Evolutionary conservation across 2,888 invertebrate species (phyloP).

Genomic region (Callosobruchus maculatus): DNA sequence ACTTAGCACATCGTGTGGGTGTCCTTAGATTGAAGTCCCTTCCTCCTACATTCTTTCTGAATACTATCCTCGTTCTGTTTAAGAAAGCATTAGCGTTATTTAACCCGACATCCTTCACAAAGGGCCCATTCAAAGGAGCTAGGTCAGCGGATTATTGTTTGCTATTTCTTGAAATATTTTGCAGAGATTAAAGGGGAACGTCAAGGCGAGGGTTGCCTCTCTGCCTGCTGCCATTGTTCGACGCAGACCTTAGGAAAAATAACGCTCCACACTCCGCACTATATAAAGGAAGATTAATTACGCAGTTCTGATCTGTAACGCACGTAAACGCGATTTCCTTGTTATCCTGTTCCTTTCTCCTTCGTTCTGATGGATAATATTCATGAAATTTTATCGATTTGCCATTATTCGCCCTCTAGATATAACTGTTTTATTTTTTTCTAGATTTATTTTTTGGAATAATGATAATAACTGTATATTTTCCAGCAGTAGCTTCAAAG

Average conservation of each 20-base stretch:
- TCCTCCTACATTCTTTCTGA: not conserved
- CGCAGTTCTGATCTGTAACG: not conserved
- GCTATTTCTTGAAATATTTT: conserved; percentile 15
- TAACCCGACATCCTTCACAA: conserved; percentile 1
- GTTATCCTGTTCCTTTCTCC: not conserved
- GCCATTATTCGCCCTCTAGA: no score
- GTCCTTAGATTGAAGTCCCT: not conserved
- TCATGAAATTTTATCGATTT: not conserved
- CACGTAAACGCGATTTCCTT: not conserved
- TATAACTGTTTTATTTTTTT: no score
- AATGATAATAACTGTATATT: no score
- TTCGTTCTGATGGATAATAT: not conserved
- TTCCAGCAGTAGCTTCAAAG: no score
- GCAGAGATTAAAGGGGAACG: conserved; percentile 5
- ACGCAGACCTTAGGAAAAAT: not conserved
- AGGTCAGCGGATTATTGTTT: conserved; percentile 13
- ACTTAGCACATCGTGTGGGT: no score
- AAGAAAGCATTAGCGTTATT: not conserved
- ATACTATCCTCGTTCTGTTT: not conserved
- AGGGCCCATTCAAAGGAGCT: conserved; percentile 8
- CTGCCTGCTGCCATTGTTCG: not conserved
- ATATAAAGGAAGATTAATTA: not conserved
- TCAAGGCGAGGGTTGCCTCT: not conserved
- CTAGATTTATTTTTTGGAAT: no score
- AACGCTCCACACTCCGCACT: not conserved